Percentiles rank a stretch among this genome's conserved stretches.
Evolutionary conservation across 2,797 vertebrate genomes (phyloP).

Genomic region (Sebastes taczanowskii): DNA sequence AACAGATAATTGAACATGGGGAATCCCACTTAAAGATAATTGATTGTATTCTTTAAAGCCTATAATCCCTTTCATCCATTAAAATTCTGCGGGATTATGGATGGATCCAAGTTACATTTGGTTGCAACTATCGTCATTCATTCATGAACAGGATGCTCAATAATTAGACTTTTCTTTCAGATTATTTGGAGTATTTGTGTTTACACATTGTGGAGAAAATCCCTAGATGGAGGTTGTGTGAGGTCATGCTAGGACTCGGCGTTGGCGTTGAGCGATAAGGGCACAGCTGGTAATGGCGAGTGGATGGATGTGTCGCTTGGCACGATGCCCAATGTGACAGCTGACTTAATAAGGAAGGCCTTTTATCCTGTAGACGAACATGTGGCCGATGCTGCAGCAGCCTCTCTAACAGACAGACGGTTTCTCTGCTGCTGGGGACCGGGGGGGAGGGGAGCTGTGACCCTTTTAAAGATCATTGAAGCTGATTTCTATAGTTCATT

Average conservation of each 20-base stretch:
- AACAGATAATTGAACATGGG: slow-evolving; percentile 24
- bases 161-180: neutral
- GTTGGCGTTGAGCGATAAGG: slow-evolving; percentile 32
- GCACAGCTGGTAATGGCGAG: slow-evolving; percentile 65
- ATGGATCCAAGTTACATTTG: neutral
- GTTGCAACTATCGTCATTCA: neutral
- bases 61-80: slow-evolving; percentile 6
- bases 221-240: slow-evolving; percentile 29
- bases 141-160: neutral
- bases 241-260: slow-evolving; percentile 56
- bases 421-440: slow-evolving; percentile 2
- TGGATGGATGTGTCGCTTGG: slow-evolving; percentile 56
- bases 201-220: neutral
- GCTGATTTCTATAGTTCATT: neutral
- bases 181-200: neutral
- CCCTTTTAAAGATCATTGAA: slow-evolving; percentile 2
- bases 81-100: neutral
- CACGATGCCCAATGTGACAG: slow-evolving; percentile 53
- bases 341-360: slow-evolving; percentile 60
- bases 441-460: slow-evolving; percentile 1
- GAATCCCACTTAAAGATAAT: slow-evolving; percentile 8
- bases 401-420: slow-evolving; percentile 1
- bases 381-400: slow-evolving; percentile 37
- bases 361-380: slow-evolving; percentile 58
- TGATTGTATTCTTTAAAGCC: slow-evolving; percentile 21